Evolutionary conservation across 2,113 vertebrate species (phyloP).

Genomic region (Zosterops lateralis): DNA sequence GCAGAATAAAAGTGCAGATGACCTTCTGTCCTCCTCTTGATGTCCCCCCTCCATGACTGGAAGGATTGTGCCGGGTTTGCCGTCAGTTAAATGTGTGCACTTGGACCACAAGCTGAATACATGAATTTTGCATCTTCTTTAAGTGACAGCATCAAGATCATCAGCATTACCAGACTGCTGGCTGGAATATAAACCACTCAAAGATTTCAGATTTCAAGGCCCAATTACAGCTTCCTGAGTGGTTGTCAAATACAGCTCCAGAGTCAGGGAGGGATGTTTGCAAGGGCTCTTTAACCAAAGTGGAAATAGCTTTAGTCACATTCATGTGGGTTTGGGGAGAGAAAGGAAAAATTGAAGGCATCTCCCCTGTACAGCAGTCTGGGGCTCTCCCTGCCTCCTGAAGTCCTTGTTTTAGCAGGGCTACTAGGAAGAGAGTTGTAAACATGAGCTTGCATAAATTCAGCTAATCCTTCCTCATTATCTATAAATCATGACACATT

Average conservation of each 20-base stretch:
- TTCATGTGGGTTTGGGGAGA: not conserved
- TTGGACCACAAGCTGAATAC: not conserved
- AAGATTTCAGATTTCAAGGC: slow-evolving; percentile 16
- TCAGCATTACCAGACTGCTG: not conserved
- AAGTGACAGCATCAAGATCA: slow-evolving; percentile 23
- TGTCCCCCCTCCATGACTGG: not conserved
- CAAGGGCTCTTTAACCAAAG: not conserved
- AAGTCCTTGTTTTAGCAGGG: not conserved
- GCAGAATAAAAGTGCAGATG: slow-evolving; percentile 16
- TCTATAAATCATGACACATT: rapidly evolving
- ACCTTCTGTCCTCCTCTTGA: slow-evolving; percentile 21
- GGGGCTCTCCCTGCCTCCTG: not conserved
- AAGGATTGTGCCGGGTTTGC: not conserved
- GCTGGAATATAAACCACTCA: not conserved
- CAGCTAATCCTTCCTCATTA: not conserved
- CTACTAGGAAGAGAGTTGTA: not conserved
- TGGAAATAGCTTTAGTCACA: not conserved
- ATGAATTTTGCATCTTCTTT: slow-evolving; percentile 41
- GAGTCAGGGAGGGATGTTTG: not conserved
- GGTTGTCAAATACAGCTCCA: not conserved
- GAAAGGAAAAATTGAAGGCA: not conserved
- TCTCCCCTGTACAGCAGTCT: not conserved
- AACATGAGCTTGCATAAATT: not conserved
- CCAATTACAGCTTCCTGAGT: slow-evolving; percentile 46
- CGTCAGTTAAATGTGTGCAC: not conserved